Percentiles rank a stretch among this genome's conserved stretches.
These are phyloP conservation scores for Myrmophylax atrothorax DNA, from an alignment of 2,113 vertebrate species.

Conservation along the genomic window DNA sequence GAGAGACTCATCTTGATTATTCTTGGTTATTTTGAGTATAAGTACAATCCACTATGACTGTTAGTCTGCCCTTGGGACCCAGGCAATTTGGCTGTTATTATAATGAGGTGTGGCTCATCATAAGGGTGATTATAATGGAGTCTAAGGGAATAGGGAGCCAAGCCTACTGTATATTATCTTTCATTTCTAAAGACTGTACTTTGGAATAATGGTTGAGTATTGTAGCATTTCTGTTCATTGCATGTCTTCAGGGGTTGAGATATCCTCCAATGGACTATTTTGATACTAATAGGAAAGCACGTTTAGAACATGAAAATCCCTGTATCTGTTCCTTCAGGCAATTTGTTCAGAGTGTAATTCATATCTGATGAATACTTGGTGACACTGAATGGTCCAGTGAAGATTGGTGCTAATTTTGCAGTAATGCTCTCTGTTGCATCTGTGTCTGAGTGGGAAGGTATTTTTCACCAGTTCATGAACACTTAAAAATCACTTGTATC, in stretches of 20 bases:
- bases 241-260: constrained; percentile 47
- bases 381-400: constrained; percentile 56
- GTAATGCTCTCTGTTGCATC: neutral
- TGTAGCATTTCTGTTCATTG: constrained; percentile 55
- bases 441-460: neutral
- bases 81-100: constrained; percentile 77
- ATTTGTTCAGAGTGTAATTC: constrained; percentile 57
- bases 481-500: neutral
- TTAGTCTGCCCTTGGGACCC: constrained; percentile 72
- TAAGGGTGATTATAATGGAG: constrained; percentile 75
- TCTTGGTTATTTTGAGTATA: constrained; percentile 75
- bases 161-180: constrained; percentile 63
- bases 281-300: constrained; percentile 63
- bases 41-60: constrained; percentile 75
- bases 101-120: constrained; percentile 75
- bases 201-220: constrained; percentile 56
- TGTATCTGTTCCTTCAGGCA: constrained; percentile 55
- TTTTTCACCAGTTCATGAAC: neutral
- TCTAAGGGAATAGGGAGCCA: constrained; percentile 66
- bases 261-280: constrained; percentile 64
- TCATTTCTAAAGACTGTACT: constrained; percentile 65
- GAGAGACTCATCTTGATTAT: constrained; percentile 75
- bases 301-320: constrained; percentile 54
- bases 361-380: constrained; percentile 53
- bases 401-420: constrained; percentile 50